Evolutionary conservation across 2,888 invertebrate species (phyloP).

Genomic region (Pardosa pseudoannulata): DNA sequence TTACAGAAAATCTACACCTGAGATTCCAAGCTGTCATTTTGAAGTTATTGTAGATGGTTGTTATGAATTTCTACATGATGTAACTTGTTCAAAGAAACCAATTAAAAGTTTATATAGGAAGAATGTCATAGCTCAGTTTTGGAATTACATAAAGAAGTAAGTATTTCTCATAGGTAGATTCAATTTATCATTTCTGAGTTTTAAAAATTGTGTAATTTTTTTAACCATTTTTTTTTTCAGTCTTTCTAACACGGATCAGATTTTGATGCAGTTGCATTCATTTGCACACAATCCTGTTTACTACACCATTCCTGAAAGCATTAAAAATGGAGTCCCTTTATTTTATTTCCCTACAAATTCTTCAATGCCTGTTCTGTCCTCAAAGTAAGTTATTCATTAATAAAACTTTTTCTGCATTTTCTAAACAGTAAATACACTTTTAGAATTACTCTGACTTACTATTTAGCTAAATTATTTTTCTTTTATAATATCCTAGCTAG

Average conservation of each 20-base stretch:
- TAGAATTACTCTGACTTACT: no score
- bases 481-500: no score
- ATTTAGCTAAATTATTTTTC: no score
- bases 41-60: constrained; percentile 80
- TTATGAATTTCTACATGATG: constrained; percentile 86
- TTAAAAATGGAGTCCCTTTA: constrained; percentile 84
- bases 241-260: constrained; percentile 83
- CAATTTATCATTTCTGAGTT: background rate
- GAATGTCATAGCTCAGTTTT: constrained; percentile 83
- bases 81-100: constrained; percentile 83
- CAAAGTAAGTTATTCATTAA: constrained; percentile 76
- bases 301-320: constrained; percentile 84
- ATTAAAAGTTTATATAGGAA: constrained; percentile 83
- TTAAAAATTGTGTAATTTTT: background rate
- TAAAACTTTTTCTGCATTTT: no score
- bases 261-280: constrained; percentile 84
- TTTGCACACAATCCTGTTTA: constrained; percentile 82
- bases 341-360: constrained; percentile 81
- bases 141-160: constrained; percentile 82
- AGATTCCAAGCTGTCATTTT: constrained; percentile 72
- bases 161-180: background rate
- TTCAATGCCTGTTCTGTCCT: constrained; percentile 76
- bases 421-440: no score
- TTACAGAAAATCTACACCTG: constrained; percentile 10
- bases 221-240: constrained; percentile 74